Evolutionary conservation across 2,888 invertebrate species (phyloP), one percentile per base, ranked within the genome.

Genomic region (Biston betularia): DNA sequence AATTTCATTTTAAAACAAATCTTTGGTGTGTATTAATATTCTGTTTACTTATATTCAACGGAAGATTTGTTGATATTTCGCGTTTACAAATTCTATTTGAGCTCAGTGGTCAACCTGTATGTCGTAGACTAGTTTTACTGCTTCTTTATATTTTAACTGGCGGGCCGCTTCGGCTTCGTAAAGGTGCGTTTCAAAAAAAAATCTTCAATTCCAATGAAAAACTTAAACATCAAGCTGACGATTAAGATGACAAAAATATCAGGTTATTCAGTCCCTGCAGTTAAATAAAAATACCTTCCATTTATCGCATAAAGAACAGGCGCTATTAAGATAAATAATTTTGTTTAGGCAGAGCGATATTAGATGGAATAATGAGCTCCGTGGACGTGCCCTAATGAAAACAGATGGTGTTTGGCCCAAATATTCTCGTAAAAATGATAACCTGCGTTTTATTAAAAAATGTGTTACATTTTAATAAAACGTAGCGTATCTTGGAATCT

Each of bases 381-480:
- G 78, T 77, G 79, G 79, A 82, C 78, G 80, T 65, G 61, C 66
- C 73, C 72, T 84, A 84, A 84, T 82, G 82, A 84, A 82, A 83
- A 84, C 79, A 76, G 77, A 83, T 83, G 81, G 79, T 72, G 78
- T 75, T 73, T 71, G 74, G 76, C 63, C 65, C 52, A 65, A 68
- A 70, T 63, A 59, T 71, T 70, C 60, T 61, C 60, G 60, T 55
- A 75, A 73, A 79, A 78, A 77, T 79, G 68, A 76, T 56, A 69
- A 69, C 54, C 62, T 53, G 49, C 46, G 44, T 60, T 63, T 58
- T 64, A 67, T 59, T 65, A 69, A 66, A 65, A 65, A 60, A 61
- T 55, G 35, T 65, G 50, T 42, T 42, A 54, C 54, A 24, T 44
- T 46, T 52, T 58, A 58, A 49, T 58, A 58, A 58, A 58, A 58